Evolutionary conservation across 2,797 vertebrate genomes (phyloP), one percentile per base, ranked within the genome.

Genomic region (Pteropus rufus): DNA sequence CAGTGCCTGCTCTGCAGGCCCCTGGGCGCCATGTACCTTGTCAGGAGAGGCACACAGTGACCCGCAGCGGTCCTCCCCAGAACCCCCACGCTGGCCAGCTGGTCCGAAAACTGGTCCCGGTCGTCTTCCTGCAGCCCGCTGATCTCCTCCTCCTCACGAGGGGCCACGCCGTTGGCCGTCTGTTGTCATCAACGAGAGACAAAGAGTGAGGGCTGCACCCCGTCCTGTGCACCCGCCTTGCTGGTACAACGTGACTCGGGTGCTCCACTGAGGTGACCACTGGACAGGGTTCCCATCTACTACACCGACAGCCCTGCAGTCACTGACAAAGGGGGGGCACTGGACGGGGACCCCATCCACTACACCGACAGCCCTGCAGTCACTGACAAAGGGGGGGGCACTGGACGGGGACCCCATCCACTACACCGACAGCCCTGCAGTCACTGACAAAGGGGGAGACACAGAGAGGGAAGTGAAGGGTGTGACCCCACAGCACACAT

Each of bases 91-190:
- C 99, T 99, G 98, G 99, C 99, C 96, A 99, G 95, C 98, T 99
- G 99, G 97, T 99, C 99, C 91, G 99, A 99, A 98, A 99, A 99
- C 97, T 99, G 98, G 97, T 99, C 99, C 97, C 99, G 98, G 97
- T 99, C 99, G 39, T 99, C 99, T 89, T 99, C 99, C 98, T 99
- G 99, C 95, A 99, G 98, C 98, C 99, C 99, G 89, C 99, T 99
- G 97, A 99, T 99, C 98, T 99, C 99, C 80, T 99, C 99, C 95
- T 99, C 99, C 9, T 99, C 99, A 12, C 99, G 99, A 95, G 99
- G 99, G 52, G 99, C 98, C 23, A 99, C 99, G 58, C 99, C 99
- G 76, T 99, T 99, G 94, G 99, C 99, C 72, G 99, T 99, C 99
- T 99, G 98, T 41, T 99, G 98, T 41, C 52, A 73, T 36, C 41